A percentile compares a stretch with the other conserved stretches of the same genome.
Evolutionary conservation across 2,888 invertebrate species (phyloP).

Genomic region (Acleris cristana): DNA sequence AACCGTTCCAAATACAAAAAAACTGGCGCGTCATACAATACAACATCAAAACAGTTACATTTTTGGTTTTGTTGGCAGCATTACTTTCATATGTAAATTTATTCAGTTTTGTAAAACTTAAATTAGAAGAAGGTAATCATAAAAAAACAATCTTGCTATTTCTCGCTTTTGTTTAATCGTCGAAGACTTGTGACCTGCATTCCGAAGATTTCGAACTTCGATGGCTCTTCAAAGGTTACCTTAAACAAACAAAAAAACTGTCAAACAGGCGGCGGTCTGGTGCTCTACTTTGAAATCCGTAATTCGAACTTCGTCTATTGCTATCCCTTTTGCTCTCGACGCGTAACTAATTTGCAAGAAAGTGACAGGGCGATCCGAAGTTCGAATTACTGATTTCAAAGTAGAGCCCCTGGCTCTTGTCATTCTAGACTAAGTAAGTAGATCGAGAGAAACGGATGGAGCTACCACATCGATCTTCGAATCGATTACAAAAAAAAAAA

Average conservation of each 20-base stretch:
- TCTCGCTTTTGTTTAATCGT: slow-evolving; percentile 67
- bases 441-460: no score
- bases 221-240: slow-evolving; percentile 62
- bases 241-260: slow-evolving; percentile 39
- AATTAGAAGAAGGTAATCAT: neutral
- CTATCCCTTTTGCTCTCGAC: no score
- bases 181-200: slow-evolving; percentile 73
- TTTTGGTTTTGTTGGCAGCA: neutral
- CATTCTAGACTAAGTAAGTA: no score
- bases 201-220: slow-evolving; percentile 65
- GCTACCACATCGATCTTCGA: no score
- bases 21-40: slow-evolving; percentile 15
- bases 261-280: neutral
- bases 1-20: slow-evolving; percentile 18
- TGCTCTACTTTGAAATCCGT: no score
- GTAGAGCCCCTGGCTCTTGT: no score
- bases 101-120: neutral
- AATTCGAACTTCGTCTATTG: no score
- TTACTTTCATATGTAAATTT: neutral
- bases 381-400: no score
- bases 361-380: no score
- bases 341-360: no score
- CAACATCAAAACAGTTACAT: slow-evolving; percentile 1
- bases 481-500: no score
- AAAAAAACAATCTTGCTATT: slow-evolving; percentile 40